Evolutionary conservation across 2,113 vertebrate genomes (phyloP).

Genomic region (Poeciliopsis turrubarensis): DNA sequence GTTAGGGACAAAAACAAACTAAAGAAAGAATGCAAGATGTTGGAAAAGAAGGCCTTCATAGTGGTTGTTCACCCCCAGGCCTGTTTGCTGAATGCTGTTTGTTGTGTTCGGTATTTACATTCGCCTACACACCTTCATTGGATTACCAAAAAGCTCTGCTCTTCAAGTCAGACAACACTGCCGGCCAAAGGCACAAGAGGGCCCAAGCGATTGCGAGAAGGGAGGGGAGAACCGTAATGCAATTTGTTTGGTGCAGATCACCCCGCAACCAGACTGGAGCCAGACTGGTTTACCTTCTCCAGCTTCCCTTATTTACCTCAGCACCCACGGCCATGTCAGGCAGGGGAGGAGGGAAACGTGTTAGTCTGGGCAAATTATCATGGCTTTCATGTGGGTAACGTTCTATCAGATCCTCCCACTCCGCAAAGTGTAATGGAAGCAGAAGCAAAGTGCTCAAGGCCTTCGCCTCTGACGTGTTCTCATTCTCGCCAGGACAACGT

Average conservation of each 20-base stretch:
- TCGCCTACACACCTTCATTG: constrained; percentile 57
- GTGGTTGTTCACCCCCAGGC: constrained; percentile 38
- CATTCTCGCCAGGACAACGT: constrained; percentile 70
- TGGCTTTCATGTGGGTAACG: constrained; percentile 65
- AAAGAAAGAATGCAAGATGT: constrained; percentile 2
- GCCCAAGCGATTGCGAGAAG: constrained; percentile 21
- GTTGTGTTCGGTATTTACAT: constrained; percentile 69
- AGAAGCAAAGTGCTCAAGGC: constrained; percentile 63
- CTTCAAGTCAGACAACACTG: constrained; percentile 49
- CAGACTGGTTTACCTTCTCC: constrained; percentile 62
- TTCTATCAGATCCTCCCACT: constrained; percentile 75
- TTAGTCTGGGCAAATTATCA: constrained; percentile 69
- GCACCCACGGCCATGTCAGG: constrained; percentile 69
- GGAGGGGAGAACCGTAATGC: constrained; percentile 46
- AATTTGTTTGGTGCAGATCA: constrained; percentile 64
- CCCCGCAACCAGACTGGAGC: constrained; percentile 61
- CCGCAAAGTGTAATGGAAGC: constrained; percentile 71
- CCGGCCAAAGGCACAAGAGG: constrained; percentile 49
- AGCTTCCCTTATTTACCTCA: constrained; percentile 71
- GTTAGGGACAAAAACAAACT: constrained; percentile 18
- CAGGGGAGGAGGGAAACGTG: constrained; percentile 59
- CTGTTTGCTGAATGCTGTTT: constrained; percentile 59
- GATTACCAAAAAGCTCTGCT: constrained; percentile 61
- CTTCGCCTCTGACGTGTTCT: constrained; percentile 67
- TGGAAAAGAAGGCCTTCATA: constrained; percentile 33